Conservation (phyloP, 2,797 vertebrate species). For the Xenentodon cancila region DNA sequence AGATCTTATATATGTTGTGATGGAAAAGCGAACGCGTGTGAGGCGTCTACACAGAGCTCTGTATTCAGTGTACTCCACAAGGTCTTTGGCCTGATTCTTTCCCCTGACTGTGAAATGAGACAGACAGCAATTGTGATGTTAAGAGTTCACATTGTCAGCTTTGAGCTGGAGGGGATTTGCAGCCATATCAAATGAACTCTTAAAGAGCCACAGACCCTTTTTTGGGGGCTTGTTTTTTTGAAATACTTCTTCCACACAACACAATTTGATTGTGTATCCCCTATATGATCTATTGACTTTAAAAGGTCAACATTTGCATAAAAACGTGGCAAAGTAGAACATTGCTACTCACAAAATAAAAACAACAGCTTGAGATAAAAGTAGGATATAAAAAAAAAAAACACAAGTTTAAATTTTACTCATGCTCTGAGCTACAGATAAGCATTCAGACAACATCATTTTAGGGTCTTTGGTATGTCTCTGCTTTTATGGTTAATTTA, state of each 20-base stretch:
- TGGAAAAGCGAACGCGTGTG: slow-evolving; percentile 24
- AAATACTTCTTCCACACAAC: slow-evolving; percentile 41
- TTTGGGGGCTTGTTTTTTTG: slow-evolving; percentile 16
- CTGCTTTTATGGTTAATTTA: slow-evolving; percentile 47
- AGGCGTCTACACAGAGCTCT: slow-evolving; percentile 6
- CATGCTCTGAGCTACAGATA: slow-evolving; percentile 8
- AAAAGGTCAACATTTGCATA: too few relatives aligned
- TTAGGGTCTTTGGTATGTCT: slow-evolving; percentile 23
- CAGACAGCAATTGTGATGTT: slow-evolving; percentile 45
- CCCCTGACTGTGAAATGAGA: slow-evolving; percentile 59
- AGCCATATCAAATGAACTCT: slow-evolving; percentile 50
- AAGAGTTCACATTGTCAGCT: slow-evolving; percentile 60
- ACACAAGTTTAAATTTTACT: background rate
- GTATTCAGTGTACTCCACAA: slow-evolving; percentile 27
- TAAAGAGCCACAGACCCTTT: slow-evolving; percentile 45
- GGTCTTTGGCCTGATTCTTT: slow-evolving; percentile 34
- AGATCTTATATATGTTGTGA: slow-evolving; percentile 9
- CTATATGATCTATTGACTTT: too few relatives aligned
- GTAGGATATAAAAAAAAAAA: too few relatives aligned
- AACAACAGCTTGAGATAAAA: too few relatives aligned
- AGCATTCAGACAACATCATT: slow-evolving; percentile 19
- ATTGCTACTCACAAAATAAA: too few relatives aligned
- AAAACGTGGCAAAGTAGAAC: too few relatives aligned
- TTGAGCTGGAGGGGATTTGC: slow-evolving; percentile 49
- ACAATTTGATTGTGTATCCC: slow-evolving; percentile 16